Base-by-base conservation (phyloP, 1,140 invertebrate genomes). In the Drosophila arawakana region DNA sequence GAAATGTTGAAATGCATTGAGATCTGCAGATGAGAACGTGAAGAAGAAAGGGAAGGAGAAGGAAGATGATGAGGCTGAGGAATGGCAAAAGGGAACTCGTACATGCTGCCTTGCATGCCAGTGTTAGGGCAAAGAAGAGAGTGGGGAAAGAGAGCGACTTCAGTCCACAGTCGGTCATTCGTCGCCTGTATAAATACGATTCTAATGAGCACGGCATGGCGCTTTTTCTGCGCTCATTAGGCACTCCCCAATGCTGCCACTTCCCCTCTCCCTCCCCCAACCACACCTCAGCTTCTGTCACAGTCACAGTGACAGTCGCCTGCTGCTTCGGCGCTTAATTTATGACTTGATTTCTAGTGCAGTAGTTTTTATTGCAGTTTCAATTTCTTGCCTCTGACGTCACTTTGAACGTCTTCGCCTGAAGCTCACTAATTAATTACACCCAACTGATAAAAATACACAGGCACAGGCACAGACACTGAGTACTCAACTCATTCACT, bases 171-270 rank as follows among this genome's bases (percentile, higher is more conserved):
- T 49, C 25, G 73, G 67, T 54, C 67, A 71, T 52, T 74, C 72
- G 43, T 62, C 66, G 72, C 46, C 50, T 49, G 57, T 47, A 69
- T 74, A 74, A 74, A 74, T 74, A 70, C 66, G 66, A 62, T 62
- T 61, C 72, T 74, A 74, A 74, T 74, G 72, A 74, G 72, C 66
- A 43, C 72, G 39, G 57, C 60, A 13, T 71, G 60, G 60, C 49
- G 59, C 50, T 68, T 59, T 60, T 55, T 52, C 71, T 41, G 57
- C 71, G 35, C 65, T 74, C 72, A 74, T 69, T 74, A 74, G 43
- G 50, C 47, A 55, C 47, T 59, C 43, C 58, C 59, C 21, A 35
- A 8, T 15, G 18, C 34, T 9, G 18, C 34, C 4, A 5, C 41
- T n/a, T 15, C 0, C 2, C 0, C n/a, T 1, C 9, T 13, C 9